Percentiles rank a stretch among this genome's conserved stretches.
Conservation (phyloP, 2,797 vertebrate species). For the Sebastes trivittatus region DNA sequence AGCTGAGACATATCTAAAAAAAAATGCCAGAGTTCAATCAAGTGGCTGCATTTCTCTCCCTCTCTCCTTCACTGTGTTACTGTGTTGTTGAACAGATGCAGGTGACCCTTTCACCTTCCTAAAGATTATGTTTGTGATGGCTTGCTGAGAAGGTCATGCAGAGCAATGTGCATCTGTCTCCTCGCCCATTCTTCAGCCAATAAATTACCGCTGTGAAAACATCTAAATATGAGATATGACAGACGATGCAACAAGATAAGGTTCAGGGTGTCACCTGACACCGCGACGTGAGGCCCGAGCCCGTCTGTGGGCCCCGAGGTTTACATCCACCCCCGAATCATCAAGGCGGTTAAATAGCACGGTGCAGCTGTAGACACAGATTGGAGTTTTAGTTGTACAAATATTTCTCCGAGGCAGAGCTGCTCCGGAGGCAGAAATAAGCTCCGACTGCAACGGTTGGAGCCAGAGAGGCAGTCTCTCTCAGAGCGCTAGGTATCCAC, state of each 20-base stretch:
- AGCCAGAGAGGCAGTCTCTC: conserved; percentile 1
- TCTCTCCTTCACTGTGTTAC: neutral
- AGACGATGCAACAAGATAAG: conserved; percentile 61
- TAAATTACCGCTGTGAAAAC: conserved; percentile 72
- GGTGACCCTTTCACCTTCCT: conserved; percentile 49
- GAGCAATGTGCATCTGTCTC: conserved; percentile 61
- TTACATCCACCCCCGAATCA: conserved; percentile 59
- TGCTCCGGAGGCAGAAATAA: conserved; percentile 34
- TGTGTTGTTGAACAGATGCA: conserved; percentile 56
- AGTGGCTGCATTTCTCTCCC: neutral
- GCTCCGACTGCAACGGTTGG: neutral
- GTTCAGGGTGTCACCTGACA: conserved; percentile 67
- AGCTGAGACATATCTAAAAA: no score
- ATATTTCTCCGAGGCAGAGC: conserved; percentile 49
- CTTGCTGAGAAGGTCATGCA: conserved; percentile 39
- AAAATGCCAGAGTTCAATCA: neutral
- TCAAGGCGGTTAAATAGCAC: conserved; percentile 65
- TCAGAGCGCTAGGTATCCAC: neutral
- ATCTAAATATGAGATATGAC: conserved; percentile 75
- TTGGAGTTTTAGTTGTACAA: conserved; percentile 65
- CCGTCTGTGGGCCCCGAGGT: conserved; percentile 31
- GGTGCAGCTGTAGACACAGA: conserved; percentile 73
- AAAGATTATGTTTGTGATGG: conserved; percentile 52
- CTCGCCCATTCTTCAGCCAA: conserved; percentile 42
- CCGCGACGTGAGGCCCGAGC: conserved; percentile 29